Base-by-base conservation (phyloP, 2,888 invertebrate genomes). In the Zeuzera pyrina region DNA sequence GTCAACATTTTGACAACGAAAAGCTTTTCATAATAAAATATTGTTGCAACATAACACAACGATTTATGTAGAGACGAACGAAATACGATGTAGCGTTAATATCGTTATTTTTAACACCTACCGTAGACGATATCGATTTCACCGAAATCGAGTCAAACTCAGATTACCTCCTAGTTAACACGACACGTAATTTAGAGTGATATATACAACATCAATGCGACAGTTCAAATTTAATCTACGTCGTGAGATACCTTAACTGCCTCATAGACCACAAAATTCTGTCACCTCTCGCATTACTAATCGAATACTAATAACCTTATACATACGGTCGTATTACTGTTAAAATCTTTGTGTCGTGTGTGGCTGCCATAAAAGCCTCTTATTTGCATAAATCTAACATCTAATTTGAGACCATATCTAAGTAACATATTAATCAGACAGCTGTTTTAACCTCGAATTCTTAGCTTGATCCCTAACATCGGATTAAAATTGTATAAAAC, bases 311-410 rank as follows among this genome's bases (percentile, higher is more conserved):
- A 72, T 71, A 60, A 59, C 51, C 49, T 35, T 39, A 36, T 39
- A 40, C 29, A 36, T 26, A 51, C 51, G 44, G 59, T 71, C 61
- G 49, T 50, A 52, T 74, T 68, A 64, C 70, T 55, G 52, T 58
- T 59, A 60, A 52, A 63, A 57, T 50, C 53, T 53, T 57, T 56
- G 47, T 71, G 55, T 69, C 70, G 68, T 76, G 74, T 76, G 73
- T 71, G 68, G 69, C 47, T 56, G 51, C 61, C 43, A 68, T 72
- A 66, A 69, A 69, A 60, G 41, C 43, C 41, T 45, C 41, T 41
- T 42, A 74, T 78, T 78, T 77, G 72, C 71, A 78, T 78, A 70
- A 57, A 65, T 57, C 57, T 57, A 49, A 53, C 52, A 66, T 69
- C 56, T 64, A 67, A 70, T 70, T 70, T 66, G 50, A 49, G 56